Conservation (phyloP, 2,888 invertebrate genomes). For the Diaphora mendica region DNA sequence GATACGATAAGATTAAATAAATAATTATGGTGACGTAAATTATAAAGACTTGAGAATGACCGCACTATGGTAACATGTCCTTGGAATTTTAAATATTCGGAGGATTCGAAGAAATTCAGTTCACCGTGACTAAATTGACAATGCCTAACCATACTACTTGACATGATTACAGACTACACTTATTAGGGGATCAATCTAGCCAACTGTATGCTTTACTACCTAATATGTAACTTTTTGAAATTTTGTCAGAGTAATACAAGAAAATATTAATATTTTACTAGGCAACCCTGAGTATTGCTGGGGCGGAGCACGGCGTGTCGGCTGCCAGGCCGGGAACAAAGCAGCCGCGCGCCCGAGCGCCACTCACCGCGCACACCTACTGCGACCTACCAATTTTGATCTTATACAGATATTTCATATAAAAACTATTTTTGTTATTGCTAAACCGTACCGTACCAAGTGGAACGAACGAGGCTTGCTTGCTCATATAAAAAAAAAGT, state of each 20-base stretch:
- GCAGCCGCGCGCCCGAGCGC: conserved; percentile 78
- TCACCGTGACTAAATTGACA: background rate
- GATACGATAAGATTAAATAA: too few relatives aligned
- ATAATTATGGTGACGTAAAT: too few relatives aligned
- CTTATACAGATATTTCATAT: background rate
- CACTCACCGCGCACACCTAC: conserved; percentile 69
- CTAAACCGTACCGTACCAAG: background rate
- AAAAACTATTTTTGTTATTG: background rate
- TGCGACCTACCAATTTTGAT: conserved; percentile 52
- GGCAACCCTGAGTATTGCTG: conserved; percentile 67
- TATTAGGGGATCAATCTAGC: background rate
- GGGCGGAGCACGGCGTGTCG: conserved; percentile 69
- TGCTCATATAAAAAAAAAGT: too few relatives aligned
- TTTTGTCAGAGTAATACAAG: background rate
- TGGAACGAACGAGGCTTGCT: background rate
- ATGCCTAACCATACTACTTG: too few relatives aligned
- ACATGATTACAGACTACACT: too few relatives aligned
- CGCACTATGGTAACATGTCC: too few relatives aligned
- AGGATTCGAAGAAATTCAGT: background rate
- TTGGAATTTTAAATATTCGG: background rate
- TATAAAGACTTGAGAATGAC: too few relatives aligned
- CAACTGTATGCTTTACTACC: too few relatives aligned
- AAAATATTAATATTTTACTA: conserved; percentile 3
- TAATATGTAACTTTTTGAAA: background rate
- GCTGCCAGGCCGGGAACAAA: conserved; percentile 80